A percentile compares a stretch with the other conserved stretches of the same genome.
phyloP scores from a whole-genome alignment of 2,888 invertebrate genomes.

The Plutella xylostella region DNA sequence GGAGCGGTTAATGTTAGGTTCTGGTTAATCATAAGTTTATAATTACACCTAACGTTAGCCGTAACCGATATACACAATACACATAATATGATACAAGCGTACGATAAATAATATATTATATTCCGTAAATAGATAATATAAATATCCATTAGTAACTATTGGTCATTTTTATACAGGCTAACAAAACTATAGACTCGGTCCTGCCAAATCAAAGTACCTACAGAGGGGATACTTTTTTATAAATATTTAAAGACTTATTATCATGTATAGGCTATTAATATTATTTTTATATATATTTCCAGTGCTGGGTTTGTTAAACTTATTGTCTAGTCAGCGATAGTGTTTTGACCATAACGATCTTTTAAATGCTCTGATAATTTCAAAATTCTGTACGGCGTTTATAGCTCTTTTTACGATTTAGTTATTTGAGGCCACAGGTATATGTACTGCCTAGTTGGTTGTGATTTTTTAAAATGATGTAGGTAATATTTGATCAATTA shows the following conservation, averaged over 20 bases:
- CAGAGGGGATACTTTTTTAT: constrained; percentile 4
- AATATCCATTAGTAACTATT: background rate
- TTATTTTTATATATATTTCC: constrained; percentile 15
- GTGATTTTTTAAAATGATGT: background rate
- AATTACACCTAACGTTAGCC: no score
- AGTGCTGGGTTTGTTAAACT: constrained; percentile 24
- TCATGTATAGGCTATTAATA: constrained; percentile 9
- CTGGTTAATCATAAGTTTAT: no score
- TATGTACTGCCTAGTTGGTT: no score
- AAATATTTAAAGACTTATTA: constrained; percentile 8
- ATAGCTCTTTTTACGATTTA: background rate
- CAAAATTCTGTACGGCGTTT: background rate
- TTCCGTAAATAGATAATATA: no score
- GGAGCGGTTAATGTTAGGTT: no score
- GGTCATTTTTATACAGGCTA: no score
- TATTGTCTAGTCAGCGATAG: constrained; percentile 37
- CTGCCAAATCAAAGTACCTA: constrained; percentile 6
- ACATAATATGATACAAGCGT: background rate
- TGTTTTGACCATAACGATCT: constrained; percentile 24
- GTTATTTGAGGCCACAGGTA: no score
- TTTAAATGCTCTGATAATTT: no score
- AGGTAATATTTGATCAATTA: background rate
- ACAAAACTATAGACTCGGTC: background rate
- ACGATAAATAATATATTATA: no score
- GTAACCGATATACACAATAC: no score